Percentiles rank a stretch among this genome's conserved stretches.
Conservation (phyloP, 64 coral and sea anemone species). For the Trachythela sp. region DNA sequence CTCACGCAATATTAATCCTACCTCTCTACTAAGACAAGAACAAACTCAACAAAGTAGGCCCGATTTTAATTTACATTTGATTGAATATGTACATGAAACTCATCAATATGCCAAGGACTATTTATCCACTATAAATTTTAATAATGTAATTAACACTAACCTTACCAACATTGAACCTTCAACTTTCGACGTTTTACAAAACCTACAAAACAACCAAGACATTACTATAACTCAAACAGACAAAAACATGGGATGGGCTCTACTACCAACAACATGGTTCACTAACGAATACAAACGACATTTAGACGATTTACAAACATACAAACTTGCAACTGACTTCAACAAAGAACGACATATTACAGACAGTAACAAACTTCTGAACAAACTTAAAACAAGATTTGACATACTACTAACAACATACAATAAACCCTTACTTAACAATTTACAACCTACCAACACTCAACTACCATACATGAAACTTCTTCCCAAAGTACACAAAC, state of each 20-base stretch:
- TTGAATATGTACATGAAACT: not conserved
- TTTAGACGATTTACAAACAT: no score
- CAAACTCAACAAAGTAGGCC: not conserved
- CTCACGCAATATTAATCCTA: not conserved
- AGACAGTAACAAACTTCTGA: no score
- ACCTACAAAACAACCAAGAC: not conserved
- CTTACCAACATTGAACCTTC: not conserved
- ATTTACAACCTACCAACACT: no score
- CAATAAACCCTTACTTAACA: no score
- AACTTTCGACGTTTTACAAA: not conserved
- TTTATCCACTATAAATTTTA: not conserved
- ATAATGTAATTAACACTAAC: not conserved
- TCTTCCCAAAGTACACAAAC: no score
- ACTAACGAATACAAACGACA: not conserved
- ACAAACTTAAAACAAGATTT: no score
- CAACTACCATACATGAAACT: no score
- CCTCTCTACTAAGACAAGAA: not conserved
- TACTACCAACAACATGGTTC: not conserved
- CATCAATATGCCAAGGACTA: not conserved
- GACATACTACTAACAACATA: no score
- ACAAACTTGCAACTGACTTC: no score
- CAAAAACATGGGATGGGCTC: slow-evolving; percentile 20
- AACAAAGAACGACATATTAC: no score
- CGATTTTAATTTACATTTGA: not conserved
- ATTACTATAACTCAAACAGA: not conserved